Percentiles rank a stretch among this genome's conserved stretches.
Evolutionary conservation across 2,797 vertebrate species (phyloP).

Genomic region (Novumbra hubbsi): DNA sequence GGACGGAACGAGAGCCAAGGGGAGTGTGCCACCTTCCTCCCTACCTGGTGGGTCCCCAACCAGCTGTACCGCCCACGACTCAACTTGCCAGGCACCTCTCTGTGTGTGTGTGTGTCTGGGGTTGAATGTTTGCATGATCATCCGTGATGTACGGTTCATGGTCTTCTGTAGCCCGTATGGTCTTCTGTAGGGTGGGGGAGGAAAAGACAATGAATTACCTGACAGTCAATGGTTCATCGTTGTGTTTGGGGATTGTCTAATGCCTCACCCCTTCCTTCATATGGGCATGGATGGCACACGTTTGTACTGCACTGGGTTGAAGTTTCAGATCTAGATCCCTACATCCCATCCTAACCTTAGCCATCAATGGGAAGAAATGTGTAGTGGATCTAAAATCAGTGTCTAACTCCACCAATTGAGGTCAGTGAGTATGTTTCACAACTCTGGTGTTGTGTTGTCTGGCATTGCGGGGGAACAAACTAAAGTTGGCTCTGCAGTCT

Average conservation of each 20-base stretch:
- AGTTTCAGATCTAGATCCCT: not conserved
- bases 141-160: conserved; percentile 26
- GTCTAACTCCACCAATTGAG: not conserved
- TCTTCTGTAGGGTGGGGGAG: not conserved
- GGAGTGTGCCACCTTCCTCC: conserved; percentile 5
- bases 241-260: not conserved
- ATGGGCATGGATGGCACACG: not conserved
- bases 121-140: conserved; percentile 16
- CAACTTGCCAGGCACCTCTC: conserved; percentile 30
- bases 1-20: not conserved
- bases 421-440: not conserved
- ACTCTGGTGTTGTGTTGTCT: conserved; percentile 13
- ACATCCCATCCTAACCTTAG: not conserved
- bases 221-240: not conserved
- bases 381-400: not conserved
- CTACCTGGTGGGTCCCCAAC: conserved; percentile 12
- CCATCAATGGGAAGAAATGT: not conserved
- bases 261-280: not conserved
- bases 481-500: conserved; percentile 24
- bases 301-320: not conserved
- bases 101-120: not conserved
- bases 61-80: conserved; percentile 12
- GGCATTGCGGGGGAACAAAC: conserved; percentile 12
- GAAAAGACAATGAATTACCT: not conserved
- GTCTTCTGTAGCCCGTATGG: not conserved